Conservation (phyloP, 2,797 vertebrate genomes). For the Tolypeutes matacus region DNA sequence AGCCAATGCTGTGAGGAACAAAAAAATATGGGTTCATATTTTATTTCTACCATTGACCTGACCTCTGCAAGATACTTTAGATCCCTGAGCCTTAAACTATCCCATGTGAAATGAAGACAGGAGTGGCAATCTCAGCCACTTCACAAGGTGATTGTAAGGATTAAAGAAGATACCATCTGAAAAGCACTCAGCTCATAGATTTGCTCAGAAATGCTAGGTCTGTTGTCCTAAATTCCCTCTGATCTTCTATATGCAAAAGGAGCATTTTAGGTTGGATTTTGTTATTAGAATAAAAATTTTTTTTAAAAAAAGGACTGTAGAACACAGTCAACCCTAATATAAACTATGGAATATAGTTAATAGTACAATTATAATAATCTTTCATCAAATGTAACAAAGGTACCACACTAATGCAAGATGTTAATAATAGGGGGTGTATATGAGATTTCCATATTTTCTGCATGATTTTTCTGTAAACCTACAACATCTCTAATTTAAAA, state of each 20-base stretch:
- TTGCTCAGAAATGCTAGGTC: constrained; percentile 50
- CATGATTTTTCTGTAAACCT: too few species aligned
- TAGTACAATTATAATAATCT: too few species aligned
- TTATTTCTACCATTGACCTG: constrained; percentile 34
- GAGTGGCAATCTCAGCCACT: background rate
- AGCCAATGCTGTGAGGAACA: background rate
- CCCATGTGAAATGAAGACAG: constrained; percentile 50
- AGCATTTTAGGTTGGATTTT: too few species aligned
- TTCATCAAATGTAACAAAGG: too few species aligned
- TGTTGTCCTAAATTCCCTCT: background rate
- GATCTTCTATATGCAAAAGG: background rate
- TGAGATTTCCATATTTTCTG: too few species aligned
- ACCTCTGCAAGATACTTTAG: constrained; percentile 37
- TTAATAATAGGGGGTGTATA: too few species aligned
- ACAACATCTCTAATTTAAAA: too few species aligned
- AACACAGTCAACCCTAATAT: too few species aligned
- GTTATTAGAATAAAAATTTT: too few species aligned
- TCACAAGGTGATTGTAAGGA: background rate
- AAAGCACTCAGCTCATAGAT: constrained; percentile 35
- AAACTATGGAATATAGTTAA: too few species aligned
- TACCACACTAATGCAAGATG: too few species aligned
- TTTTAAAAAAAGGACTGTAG: too few species aligned
- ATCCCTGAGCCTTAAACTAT: constrained; percentile 53
- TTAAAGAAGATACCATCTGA: constrained; percentile 30
- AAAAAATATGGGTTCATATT: constrained; percentile 41